Evolutionary conservation across 2,888 invertebrate genomes (phyloP), one percentile per base, ranked within the genome.

Genomic region (Beris morrisii): DNA sequence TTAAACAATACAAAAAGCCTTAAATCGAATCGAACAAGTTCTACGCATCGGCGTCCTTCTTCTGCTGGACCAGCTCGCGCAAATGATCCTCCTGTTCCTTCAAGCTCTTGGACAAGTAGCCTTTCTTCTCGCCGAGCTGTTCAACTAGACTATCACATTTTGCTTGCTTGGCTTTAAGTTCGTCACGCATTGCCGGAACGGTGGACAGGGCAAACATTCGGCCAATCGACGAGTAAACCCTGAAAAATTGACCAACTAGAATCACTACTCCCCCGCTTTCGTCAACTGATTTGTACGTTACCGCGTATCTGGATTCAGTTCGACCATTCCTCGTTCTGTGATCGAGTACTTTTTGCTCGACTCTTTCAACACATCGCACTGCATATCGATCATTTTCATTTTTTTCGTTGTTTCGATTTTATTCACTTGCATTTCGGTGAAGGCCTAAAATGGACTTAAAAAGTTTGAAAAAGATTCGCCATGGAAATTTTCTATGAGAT

Each of bases 11-110:
- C 9, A 57, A 44, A 45, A 44, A 11, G 72, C 74, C 57, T 57
- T 69, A 61, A 50, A 50, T 56, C 52, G 59, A 50, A 50, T 56
- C 52, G 57, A 55, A 56, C 13, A 64, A 55, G 64, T 59, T 67
- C 67, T 66, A 67, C 52, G 55, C 61, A 65, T 77, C 77, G 4
- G 79, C 80, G 67, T 83, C 83, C 76, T 86, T 87, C 71, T 86
- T 84, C 71, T 87, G 87, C 70, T 88, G 87, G 0, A 90, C 87
- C 81, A 93, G 83, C 82, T 93, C 93, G 66, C 93, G 82, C 28
- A 94, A 82, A 75, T 90, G 91, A 78, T 92, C 88, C 77, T 93
- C 91, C 73, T 91, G 89, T 73, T 92, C 92, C 75, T 90, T 90
- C 53, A 93, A 81, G 72, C 84, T 91, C 70, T 86, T 85, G 73